Evolutionary conservation across 1,140 invertebrate species (phyloP).

Genomic region (Notospermus geniculatus): DNA sequence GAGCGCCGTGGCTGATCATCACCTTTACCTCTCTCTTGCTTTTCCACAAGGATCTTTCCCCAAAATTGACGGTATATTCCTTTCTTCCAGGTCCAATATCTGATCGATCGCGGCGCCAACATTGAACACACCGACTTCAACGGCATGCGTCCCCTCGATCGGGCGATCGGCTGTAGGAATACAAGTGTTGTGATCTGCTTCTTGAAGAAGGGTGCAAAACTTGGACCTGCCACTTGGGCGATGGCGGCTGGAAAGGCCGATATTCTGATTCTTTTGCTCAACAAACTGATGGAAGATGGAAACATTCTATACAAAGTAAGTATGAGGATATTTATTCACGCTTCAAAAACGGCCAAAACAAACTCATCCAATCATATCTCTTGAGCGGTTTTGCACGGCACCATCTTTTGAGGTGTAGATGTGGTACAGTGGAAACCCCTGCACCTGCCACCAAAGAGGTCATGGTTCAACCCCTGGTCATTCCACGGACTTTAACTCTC

Average conservation of each 20-base stretch:
- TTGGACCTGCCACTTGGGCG: conserved; percentile 87
- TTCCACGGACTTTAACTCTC: no score
- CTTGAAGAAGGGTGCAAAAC: conserved; percentile 87
- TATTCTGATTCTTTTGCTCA: conserved; percentile 82
- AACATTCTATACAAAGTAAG: conserved; percentile 78
- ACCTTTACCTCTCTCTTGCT: no score
- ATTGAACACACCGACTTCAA: conserved; percentile 91
- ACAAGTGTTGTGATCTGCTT: conserved; percentile 88
- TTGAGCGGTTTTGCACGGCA: no score
- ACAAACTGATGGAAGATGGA: conserved; percentile 94
- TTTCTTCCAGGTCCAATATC: conserved; percentile 61
- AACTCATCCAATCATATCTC: no score
- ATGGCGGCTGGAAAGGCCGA: conserved; percentile 92
- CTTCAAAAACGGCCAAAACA: no score
- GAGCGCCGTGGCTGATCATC: no score
- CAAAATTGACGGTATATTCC: conserved; percentile 12
- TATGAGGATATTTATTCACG: no score
- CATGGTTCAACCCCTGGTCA: no score
- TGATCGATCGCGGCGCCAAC: conserved; percentile 82
- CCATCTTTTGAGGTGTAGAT: no score
- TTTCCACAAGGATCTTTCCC: no score
- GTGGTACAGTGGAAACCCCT: no score
- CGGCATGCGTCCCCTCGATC: conserved; percentile 89
- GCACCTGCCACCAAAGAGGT: no score
- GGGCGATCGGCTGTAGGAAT: conserved; percentile 89